Conservation (phyloP, 2,888 invertebrate genomes). For the Catocala sponsa region DNA sequence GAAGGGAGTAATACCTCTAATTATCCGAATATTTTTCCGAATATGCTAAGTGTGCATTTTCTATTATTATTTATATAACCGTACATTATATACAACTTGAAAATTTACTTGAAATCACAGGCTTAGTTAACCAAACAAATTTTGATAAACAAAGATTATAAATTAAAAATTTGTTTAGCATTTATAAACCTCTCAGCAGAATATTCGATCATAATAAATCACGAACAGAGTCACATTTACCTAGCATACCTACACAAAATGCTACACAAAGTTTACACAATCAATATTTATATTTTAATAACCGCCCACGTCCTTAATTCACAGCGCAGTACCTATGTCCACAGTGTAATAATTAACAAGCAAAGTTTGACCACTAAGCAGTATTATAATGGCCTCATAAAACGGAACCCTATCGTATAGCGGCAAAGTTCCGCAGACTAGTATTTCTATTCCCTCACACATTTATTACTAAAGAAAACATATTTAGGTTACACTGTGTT, state of each 20-base stretch:
- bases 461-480: conserved; percentile 1
- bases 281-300: conserved; percentile 1
- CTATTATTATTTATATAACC: too few relatives aligned
- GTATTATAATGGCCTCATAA: conserved; percentile 9
- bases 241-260: background rate
- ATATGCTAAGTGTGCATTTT: too few relatives aligned
- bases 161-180: too few relatives aligned
- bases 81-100: too few relatives aligned
- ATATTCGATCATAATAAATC: too few relatives aligned
- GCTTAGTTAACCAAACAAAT: too few relatives aligned
- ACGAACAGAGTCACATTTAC: background rate
- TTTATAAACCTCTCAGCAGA: too few relatives aligned
- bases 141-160: too few relatives aligned
- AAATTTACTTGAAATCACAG: too few relatives aligned
- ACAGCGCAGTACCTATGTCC: conserved; percentile 25
- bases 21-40: too few relatives aligned
- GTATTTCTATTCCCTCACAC: conserved; percentile 2
- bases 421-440: conserved; percentile 6
- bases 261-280: background rate
- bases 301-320: background rate
- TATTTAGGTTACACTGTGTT: background rate
- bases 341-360: conserved; percentile 36
- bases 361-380: conserved; percentile 17
- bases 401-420: conserved; percentile 1
- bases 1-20: too few relatives aligned